Evolutionary conservation across 2,113 vertebrate species (phyloP).

Genomic region (Rhagologus leucostigma): DNA sequence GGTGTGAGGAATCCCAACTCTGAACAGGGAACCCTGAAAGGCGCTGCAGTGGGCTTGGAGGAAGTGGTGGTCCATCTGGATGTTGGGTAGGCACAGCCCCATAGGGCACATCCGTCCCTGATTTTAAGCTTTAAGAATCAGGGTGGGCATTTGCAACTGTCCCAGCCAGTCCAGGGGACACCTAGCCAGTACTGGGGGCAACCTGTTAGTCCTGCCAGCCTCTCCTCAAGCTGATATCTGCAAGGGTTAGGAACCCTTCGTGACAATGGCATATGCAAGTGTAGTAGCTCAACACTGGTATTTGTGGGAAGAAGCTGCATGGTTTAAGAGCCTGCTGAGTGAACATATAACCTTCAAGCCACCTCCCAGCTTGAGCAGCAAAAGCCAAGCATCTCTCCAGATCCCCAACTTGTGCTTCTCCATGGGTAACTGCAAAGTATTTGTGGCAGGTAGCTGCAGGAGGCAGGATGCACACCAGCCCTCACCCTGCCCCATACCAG

Average conservation of each 20-base stretch:
- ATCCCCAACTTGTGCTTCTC: accelerated
- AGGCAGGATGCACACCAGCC: not conserved
- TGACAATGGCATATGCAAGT: not conserved
- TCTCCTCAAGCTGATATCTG: not conserved
- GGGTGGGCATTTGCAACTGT: not conserved
- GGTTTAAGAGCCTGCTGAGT: accelerated
- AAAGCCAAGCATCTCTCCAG: not conserved
- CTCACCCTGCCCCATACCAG: not conserved
- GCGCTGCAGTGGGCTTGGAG: accelerated
- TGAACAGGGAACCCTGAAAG: accelerated
- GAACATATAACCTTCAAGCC: not conserved
- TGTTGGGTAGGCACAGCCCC: not conserved
- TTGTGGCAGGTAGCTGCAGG: not conserved
- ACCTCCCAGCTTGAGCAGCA: not conserved
- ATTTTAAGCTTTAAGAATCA: not conserved
- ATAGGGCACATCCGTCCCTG: accelerated
- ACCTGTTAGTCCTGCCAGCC: not conserved
- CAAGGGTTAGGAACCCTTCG: not conserved
- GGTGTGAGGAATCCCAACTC: not conserved
- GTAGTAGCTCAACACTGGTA: accelerated
- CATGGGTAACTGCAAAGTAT: not conserved
- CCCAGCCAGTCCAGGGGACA: not conserved
- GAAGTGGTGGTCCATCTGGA: not conserved
- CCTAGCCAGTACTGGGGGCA: accelerated
- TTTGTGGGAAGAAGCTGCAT: accelerated